Percentiles rank a stretch among this genome's conserved stretches.
Evolutionary conservation across 1,140 invertebrate species (phyloP).

Genomic region (Hyles vespertilio): DNA sequence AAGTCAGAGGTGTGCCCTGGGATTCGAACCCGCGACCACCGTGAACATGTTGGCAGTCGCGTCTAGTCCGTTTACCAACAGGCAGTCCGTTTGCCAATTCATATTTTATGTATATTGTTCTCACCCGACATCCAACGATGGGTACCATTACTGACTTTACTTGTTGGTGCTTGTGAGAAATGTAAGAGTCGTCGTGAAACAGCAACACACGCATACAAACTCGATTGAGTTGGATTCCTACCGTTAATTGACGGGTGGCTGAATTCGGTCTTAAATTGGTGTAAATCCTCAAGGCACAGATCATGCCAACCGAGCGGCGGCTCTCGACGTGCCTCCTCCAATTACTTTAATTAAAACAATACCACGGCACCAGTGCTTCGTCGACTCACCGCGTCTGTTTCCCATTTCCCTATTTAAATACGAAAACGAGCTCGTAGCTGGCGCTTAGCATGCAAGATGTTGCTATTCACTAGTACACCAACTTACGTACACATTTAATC

Average conservation of each 20-base stretch:
- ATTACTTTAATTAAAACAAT: constrained; percentile 76
- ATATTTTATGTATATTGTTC: too few species aligned
- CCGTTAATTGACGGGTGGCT: constrained; percentile 65
- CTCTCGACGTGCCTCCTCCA: constrained; percentile 70
- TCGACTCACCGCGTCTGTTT: constrained; percentile 71
- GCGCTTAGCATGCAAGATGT: constrained; percentile 68
- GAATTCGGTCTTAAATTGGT: constrained; percentile 68
- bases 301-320: constrained; percentile 66
- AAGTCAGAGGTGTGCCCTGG: too few species aligned
- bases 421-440: constrained; percentile 66
- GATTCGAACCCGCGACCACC: too few species aligned
- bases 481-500: constrained; percentile 23
- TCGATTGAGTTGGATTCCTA: constrained; percentile 26
- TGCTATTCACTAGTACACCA: constrained; percentile 48
- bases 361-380: constrained; percentile 68
- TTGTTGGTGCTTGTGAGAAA: not conserved
- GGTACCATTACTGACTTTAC: too few species aligned
- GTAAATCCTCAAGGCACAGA: constrained; percentile 74
- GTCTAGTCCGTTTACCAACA: too few species aligned
- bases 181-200: too few species aligned
- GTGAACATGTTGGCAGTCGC: too few species aligned
- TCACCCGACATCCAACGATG: too few species aligned
- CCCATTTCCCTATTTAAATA: constrained; percentile 75
- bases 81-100: too few species aligned
- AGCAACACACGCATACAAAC: too few species aligned